phyloP scores from a whole-genome alignment of 2,113 vertebrate species.

The Bufo bufo region DNA sequence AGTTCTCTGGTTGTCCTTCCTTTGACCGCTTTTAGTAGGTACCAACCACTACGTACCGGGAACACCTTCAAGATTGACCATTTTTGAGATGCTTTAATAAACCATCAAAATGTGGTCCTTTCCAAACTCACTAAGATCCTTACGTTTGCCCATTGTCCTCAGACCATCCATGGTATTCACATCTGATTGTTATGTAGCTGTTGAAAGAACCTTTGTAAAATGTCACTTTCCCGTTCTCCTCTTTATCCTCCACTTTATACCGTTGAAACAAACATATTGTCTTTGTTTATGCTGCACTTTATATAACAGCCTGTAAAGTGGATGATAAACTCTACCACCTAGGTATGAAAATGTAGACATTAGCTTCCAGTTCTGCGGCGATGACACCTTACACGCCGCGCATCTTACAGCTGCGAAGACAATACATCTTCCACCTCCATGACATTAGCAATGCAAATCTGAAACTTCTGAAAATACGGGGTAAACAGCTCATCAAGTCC shows the following conservation, averaged over 20 bases:
- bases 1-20: no score
- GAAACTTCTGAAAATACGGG: slow-evolving; percentile 62
- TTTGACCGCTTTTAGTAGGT: no score
- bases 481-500: slow-evolving; percentile 69
- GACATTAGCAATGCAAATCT: slow-evolving; percentile 65
- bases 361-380: not conserved
- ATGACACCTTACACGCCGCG: not conserved
- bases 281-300: not conserved
- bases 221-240: no score
- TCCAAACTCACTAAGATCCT: no score
- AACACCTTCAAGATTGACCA: no score
- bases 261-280: not conserved
- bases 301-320: slow-evolving; percentile 9
- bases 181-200: no score
- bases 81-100: no score
- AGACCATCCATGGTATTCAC: no score
- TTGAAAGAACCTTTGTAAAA: not conserved
- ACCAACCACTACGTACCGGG: no score
- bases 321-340: not conserved
- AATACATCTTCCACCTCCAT: slow-evolving; percentile 55
- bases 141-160: no score
- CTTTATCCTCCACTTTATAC: no score
- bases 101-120: no score
- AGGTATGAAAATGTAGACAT: not conserved
- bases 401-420: not conserved